These are phyloP conservation scores for Habroteleia sp. DNA, from an alignment of 2,888 invertebrate genomes.

Conservation along the genomic window DNA sequence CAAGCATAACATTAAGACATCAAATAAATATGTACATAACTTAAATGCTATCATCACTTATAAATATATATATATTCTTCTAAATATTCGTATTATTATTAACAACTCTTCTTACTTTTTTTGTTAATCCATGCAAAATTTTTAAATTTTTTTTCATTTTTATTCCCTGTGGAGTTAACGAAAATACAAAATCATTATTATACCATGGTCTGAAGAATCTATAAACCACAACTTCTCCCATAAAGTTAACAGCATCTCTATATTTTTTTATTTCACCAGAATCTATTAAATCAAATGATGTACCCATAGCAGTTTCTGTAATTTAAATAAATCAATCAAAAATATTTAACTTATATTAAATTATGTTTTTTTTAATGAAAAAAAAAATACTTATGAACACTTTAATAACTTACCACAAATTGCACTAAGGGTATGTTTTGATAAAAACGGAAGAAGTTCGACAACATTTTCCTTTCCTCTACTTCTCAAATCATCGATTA, in stretches of 20 bases:
- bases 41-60: no score
- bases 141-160: conserved; percentile 4
- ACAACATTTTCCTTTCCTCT: conserved; percentile 66
- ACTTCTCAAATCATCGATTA: conserved; percentile 72
- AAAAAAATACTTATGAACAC: not conserved
- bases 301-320: conserved; percentile 32
- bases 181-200: conserved; percentile 16
- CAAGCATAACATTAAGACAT: no score
- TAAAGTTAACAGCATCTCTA: conserved; percentile 8
- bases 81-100: not conserved
- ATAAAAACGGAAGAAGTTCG: conserved; percentile 83
- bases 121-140: conserved; percentile 14
- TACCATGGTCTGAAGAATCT: conserved; percentile 29
- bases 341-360: no score
- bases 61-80: not conserved
- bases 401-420: conserved; percentile 83
- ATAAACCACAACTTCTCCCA: conserved; percentile 12
- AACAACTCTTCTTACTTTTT: no score
- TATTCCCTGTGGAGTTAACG: conserved; percentile 15
- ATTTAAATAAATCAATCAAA: no score
- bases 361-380: not conserved
- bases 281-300: conserved; percentile 5
- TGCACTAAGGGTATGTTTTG: conserved; percentile 84
- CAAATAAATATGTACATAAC: no score
- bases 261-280: conserved; percentile 5